Evolutionary conservation across 1,140 invertebrate genomes (phyloP).

Genomic region (Lucilia cuprina): DNA sequence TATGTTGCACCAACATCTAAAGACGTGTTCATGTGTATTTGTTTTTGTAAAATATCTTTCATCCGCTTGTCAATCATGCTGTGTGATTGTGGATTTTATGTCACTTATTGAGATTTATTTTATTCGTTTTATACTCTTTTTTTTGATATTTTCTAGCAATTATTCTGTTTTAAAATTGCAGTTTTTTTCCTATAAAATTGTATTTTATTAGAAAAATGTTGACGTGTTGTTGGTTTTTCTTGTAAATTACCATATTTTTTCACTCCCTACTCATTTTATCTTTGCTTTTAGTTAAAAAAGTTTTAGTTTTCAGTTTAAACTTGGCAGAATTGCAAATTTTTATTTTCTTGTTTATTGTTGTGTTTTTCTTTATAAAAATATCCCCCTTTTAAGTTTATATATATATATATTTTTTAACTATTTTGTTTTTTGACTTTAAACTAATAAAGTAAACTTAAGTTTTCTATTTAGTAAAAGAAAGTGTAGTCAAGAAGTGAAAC

Average conservation of each 20-base stretch:
- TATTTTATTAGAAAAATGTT: neutral
- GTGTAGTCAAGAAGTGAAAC: neutral
- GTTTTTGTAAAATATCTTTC: neutral
- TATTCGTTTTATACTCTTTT: neutral
- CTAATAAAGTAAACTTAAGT: constrained; percentile 15
- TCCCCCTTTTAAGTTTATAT: neutral
- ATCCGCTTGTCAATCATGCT: neutral
- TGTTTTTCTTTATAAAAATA: neutral
- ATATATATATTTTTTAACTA: no score
- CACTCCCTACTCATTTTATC: neutral
- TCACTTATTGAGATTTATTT: constrained; percentile 3
- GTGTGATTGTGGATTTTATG: neutral
- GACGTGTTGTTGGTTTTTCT: neutral
- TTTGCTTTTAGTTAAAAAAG: neutral
- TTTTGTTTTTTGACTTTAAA: neutral
- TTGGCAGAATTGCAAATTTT: neutral
- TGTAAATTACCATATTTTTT: neutral
- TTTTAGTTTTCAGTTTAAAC: neutral
- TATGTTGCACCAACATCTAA: neutral
- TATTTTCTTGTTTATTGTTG: neutral
- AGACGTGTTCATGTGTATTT: neutral
- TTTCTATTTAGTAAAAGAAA: neutral
- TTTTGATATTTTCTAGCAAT: neutral
- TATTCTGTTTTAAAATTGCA: neutral
- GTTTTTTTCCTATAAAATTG: neutral